Evolutionary conservation across 2,888 invertebrate genomes (phyloP), one percentile per base, ranked within the genome.

Genomic region (Clivina fossor): DNA sequence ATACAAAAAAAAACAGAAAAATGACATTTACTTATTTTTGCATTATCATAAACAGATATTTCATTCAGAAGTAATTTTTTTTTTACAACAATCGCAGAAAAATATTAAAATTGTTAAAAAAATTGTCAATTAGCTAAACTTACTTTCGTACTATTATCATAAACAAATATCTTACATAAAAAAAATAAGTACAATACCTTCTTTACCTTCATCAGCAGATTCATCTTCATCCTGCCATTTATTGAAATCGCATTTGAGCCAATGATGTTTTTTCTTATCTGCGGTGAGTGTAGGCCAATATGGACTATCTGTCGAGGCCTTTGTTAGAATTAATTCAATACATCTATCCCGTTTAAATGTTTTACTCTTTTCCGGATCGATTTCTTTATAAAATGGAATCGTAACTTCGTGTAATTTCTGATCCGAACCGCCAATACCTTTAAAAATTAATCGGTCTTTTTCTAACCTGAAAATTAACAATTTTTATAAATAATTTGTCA

Each of bases 221-320:
- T 96, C 96, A 68, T 93, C 93, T 75, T 98, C 97, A 77, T 97
- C 97, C 76, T 85, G 86, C 97, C 96, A 98, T 77, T 95, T 95
- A 72, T 93, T 91, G 73, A 98, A 99, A 72, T 98, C 97, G 66
- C 95, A 88, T 79, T 96, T 97, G 65, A 98, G 80, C 87, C 95
- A 97, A 73, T 95, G 95, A 65, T 87, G 86, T 77, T 96, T 96
- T 74, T 86, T 86, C 61, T 73, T 88, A 66, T 90, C 90, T 71
- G 88, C 90, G 55, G 92, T 88, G 64, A 96, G 77, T 62, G 88
- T 80, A 49, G 93, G 87, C 96, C 96, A 97, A 73, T 85, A 95
- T 1, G 90, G 81, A 58, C 87, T 89, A 43, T 80, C 80, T 61
- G 80, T 80, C 60, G 76, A 76, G 37, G 70, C 78, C 73, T 89